Evolutionary conservation across 2,797 vertebrate genomes (phyloP), one percentile per base, ranked within the genome.

Genomic region (Lacerta bilineata): DNA sequence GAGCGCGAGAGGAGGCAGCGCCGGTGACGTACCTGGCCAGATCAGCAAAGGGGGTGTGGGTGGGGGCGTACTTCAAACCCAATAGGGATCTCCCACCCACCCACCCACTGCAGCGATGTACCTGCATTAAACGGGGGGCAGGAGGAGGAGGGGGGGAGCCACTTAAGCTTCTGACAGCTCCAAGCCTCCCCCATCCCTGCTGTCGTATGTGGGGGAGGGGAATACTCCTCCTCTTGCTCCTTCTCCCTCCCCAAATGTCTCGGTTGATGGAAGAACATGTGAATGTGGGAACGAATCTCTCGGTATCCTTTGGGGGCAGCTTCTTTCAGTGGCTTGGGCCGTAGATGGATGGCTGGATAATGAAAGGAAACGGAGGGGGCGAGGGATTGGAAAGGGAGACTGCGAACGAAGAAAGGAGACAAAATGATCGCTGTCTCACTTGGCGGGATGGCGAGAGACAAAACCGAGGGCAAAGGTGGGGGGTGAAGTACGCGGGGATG

Each of bases 41-140:
- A 72, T 71, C 84, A 71, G 61, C 64, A 20, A 83, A 61, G 72
- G 74, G 84, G 80, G 55, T 27, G 69, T 20, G 86, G 43, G 46
- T 29, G 46, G 77, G 55, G 83, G 88, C 61, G 74, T 74, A 41
- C 66, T 66, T 66, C 55, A 10, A 74, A 29, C n/a, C 66, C 83
- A n/a, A 75, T 75, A 8, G 83, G 83, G 83, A 74, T 85, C 88
- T 80, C 83, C 69, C 71, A 36, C 88, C 66, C 76, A 88, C 76
- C 69, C 78, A 36, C 88, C 66, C 76, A 89, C 76, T 89, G 88
- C 88, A 85, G 88, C 8, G 76, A 61, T 41, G n/a, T 36, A 80
- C 83, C 88, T 85, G 88, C 88, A 80, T 85, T 66, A 74, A 85
- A 36, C 27, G 55, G 77, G 50, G 64, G 66, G 76, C 66, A 43